Evolutionary conservation across 2,797 vertebrate genomes (phyloP).

Genomic region (Tokudaia tokunoshimensis): DNA sequence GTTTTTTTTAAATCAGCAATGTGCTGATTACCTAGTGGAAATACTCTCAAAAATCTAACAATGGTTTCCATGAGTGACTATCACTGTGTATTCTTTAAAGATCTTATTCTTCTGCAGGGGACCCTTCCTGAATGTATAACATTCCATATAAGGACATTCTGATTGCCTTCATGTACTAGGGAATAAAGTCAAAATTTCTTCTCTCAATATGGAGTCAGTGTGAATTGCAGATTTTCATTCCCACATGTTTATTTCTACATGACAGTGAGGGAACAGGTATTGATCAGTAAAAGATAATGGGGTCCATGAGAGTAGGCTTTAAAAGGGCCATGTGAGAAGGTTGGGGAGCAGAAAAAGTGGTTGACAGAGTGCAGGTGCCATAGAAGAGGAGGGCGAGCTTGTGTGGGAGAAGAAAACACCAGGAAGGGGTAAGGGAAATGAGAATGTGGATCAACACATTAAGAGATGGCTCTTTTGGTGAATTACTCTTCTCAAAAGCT

Average conservation of each 20-base stretch:
- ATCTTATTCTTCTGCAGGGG: neutral
- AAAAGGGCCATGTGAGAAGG: neutral
- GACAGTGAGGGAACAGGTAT: no score
- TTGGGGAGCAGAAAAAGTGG: neutral
- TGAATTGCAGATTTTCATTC: neutral
- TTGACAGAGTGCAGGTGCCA: neutral
- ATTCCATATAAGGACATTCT: neutral
- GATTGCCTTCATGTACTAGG: neutral
- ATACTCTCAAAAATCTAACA: neutral
- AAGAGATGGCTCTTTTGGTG: neutral
- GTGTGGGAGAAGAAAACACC: fast-evolving
- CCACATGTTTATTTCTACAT: neutral
- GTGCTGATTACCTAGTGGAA: neutral
- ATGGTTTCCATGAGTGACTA: fast-evolving
- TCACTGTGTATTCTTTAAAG: neutral
- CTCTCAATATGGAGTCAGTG: neutral
- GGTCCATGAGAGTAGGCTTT: no score
- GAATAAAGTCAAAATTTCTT: neutral
- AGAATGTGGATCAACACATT: no score
- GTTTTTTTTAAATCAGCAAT: neutral
- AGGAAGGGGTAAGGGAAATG: neutral
- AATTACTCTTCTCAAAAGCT: neutral
- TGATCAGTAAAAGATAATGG: no score
- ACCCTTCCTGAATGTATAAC: neutral
- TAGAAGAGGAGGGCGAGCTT: neutral